Percentiles rank a stretch among this genome's conserved stretches.
Conservation (phyloP, 2,113 vertebrate species). For the Montifringilla adamsi region DNA sequence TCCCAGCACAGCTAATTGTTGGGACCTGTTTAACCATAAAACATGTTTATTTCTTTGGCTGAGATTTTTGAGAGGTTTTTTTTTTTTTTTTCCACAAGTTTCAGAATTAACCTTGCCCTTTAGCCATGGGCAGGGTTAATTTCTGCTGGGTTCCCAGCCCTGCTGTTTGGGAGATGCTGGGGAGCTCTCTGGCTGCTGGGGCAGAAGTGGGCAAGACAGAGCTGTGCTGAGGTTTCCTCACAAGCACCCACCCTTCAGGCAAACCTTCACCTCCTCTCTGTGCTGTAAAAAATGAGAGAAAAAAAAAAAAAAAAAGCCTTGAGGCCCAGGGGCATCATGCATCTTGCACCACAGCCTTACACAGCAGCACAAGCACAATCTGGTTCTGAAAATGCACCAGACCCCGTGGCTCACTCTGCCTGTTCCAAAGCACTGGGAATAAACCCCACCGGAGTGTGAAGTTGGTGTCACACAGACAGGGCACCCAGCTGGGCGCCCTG, state of each 20-base stretch:
- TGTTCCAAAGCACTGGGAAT: neutral
- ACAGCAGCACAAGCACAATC: neutral
- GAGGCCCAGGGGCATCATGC: fast-evolving
- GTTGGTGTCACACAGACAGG: fast-evolving
- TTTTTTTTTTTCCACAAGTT: neutral
- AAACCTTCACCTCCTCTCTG: neutral
- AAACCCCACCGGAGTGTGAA: neutral
- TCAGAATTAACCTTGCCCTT: neutral
- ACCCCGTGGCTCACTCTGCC: fast-evolving
- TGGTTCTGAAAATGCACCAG: neutral
- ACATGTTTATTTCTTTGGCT: neutral
- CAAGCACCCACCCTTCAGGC: neutral
- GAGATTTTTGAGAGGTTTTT: neutral
- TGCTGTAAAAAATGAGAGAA: neutral
- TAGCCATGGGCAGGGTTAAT: neutral
- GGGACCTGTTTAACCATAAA: neutral
- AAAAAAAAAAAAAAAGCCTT: neutral
- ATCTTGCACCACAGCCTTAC: neutral
- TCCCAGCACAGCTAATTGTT: neutral
- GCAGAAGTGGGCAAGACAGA: neutral
- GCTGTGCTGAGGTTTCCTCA: neutral
- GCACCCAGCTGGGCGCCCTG: neutral
- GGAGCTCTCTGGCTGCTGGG: neutral
- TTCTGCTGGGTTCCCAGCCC: neutral
- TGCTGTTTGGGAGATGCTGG: neutral